Evolutionary conservation across 2,888 invertebrate genomes (phyloP).

Genomic region (Apamea monoglypha): DNA sequence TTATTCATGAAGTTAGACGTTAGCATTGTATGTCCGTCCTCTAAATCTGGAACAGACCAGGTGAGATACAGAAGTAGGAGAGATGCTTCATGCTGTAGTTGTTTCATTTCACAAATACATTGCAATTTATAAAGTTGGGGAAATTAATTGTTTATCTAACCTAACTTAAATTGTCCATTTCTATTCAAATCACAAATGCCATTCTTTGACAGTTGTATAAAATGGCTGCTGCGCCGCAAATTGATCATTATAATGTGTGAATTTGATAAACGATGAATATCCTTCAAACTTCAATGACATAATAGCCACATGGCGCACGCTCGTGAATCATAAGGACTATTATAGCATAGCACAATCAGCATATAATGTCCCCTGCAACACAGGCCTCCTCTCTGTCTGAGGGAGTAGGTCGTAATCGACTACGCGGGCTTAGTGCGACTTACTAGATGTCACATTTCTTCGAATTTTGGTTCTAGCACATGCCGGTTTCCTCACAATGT

Average conservation of each 20-base stretch:
- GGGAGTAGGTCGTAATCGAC: neutral
- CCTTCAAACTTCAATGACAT: neutral
- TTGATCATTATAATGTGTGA: no score
- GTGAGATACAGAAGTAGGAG: neutral
- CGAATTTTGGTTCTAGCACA: neutral
- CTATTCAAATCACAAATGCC: neutral
- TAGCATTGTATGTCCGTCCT: conserved; percentile 33
- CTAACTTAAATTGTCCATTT: neutral
- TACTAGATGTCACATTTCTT: neutral
- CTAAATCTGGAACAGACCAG: conserved; percentile 53
- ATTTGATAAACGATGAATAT: neutral
- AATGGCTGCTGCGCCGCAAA: neutral
- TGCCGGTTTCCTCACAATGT: neutral
- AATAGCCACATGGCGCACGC: neutral
- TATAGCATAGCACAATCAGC: neutral
- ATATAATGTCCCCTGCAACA: neutral
- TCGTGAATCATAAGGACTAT: neutral
- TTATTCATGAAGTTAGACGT: conserved; percentile 70
- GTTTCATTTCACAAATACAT: no score
- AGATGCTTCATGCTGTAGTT: neutral
- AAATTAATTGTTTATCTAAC: neutral
- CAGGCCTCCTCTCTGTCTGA: neutral
- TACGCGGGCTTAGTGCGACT: neutral
- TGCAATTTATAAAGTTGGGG: neutral
- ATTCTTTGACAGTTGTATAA: neutral